Evolutionary conservation across 2,113 vertebrate species (phyloP), one percentile per base, ranked within the genome.

Genomic region (Cinclus mexicanus): DNA sequence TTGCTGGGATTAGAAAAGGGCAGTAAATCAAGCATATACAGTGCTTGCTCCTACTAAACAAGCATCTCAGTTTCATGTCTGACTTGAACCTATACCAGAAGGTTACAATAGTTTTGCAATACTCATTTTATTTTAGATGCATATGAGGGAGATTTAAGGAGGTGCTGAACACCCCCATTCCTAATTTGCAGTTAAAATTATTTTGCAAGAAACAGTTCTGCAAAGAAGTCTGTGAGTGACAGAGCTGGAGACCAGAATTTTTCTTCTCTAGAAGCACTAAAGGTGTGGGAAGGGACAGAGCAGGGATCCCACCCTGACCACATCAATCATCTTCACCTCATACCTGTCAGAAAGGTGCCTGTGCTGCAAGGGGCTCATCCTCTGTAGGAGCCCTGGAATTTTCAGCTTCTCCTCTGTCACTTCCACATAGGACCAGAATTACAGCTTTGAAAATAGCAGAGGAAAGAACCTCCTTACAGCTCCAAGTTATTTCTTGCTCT

Each of bases 181-280:
- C 94, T 96, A 92, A 97, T 95, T 87, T 96, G 93, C 95, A 94
- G 93, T 94, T 94, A 91, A 95, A 96, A 93, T 97, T 95, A 95
- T 91, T 95, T 96, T 76, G 84, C 91, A 96, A 94, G 93, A 94
- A 87, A 69, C 77, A 79, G 61, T 64, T 97, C 65, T 91, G 77
- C 74, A 84, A 87, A 94, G 77, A 91, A 87, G 8, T 49, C 83
- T 78, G 52, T 56, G 76, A 95, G 83, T 87, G 69, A 56, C 83
- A 87, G 89, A 82, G 41, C 57, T 33, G 9, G 49, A 82, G 83
- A 87, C 25, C 4, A 6, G 61, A 76, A 42, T 89, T 84, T 60
- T 74, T 80, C 57, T 57, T 80, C 55, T 81, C 63, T 80, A 37
- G 46, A 59, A 8, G 39, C 28, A 55, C 28, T 47, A 14, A 78